A percentile compares a stretch with the other conserved stretches of the same genome.
phyloP scores from a whole-genome alignment of 2,113 vertebrate species.

The Tauraco erythrolophus region DNA sequence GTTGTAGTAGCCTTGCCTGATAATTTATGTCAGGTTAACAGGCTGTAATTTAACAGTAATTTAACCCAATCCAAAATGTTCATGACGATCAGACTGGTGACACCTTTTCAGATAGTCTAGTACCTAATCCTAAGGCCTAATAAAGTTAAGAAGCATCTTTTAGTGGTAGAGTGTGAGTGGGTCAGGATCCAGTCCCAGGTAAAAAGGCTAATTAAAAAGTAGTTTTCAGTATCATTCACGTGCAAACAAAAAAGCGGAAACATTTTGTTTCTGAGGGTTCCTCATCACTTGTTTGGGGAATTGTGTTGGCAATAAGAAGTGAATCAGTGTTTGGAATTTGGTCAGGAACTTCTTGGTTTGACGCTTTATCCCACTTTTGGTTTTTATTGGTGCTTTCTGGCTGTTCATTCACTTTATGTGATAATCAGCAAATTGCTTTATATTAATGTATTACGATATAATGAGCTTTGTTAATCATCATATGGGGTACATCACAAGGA shows the following conservation, averaged over 20 bases:
- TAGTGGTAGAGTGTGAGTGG: not conserved
- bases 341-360: not conserved
- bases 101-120: not conserved
- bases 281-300: not conserved
- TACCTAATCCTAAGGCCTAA: not conserved
- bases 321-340: not conserved
- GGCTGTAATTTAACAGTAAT: not conserved
- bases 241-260: not conserved
- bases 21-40: slow-evolving; percentile 36
- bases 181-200: not conserved
- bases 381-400: not conserved
- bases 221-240: not conserved
- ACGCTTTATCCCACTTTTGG: not conserved
- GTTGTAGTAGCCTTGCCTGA: not conserved
- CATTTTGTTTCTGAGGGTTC: not conserved
- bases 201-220: not conserved
- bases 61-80: not conserved
- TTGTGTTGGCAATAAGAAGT: not conserved
- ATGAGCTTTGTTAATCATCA: not conserved
- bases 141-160: not conserved
- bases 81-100: not conserved
- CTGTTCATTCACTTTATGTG: not conserved
- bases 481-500: not conserved
- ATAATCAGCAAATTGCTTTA: not conserved
- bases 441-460: not conserved